Conservation (phyloP, 2,113 vertebrate species). For the Cygnus buccinator region DNA sequence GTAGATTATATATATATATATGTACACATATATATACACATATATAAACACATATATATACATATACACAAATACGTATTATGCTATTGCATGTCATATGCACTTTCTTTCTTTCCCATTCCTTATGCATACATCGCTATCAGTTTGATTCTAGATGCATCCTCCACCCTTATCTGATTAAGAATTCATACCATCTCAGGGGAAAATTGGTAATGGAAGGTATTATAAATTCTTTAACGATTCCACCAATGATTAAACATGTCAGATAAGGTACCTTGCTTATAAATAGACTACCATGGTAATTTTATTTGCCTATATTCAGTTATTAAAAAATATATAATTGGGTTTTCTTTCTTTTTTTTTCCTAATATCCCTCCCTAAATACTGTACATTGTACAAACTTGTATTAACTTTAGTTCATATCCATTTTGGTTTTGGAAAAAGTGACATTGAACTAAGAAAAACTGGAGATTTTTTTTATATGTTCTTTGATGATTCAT, state of each 20-base stretch:
- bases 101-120: not conserved
- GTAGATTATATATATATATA: not conserved
- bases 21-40: too few relatives aligned
- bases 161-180: not conserved
- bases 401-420: not conserved
- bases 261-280: constrained; percentile 7
- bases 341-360: not conserved
- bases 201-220: not conserved
- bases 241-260: constrained; percentile 10
- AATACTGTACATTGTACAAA: not conserved
- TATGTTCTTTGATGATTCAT: constrained; percentile 43
- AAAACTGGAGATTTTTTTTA: not conserved
- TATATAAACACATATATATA: not conserved
- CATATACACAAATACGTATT: not conserved
- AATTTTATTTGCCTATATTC: not conserved
- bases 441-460: not conserved
- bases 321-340: not conserved
- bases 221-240: constrained; percentile 9
- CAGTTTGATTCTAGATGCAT: not conserved
- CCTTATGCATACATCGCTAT: not conserved
- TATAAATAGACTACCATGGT: not conserved
- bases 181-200: not conserved
- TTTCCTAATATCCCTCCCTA: not conserved
- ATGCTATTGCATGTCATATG: not conserved
- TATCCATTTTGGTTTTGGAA: not conserved